Conservation (phyloP, 1,140 invertebrate genomes). For the Dinothrombium tinctorium region DNA sequence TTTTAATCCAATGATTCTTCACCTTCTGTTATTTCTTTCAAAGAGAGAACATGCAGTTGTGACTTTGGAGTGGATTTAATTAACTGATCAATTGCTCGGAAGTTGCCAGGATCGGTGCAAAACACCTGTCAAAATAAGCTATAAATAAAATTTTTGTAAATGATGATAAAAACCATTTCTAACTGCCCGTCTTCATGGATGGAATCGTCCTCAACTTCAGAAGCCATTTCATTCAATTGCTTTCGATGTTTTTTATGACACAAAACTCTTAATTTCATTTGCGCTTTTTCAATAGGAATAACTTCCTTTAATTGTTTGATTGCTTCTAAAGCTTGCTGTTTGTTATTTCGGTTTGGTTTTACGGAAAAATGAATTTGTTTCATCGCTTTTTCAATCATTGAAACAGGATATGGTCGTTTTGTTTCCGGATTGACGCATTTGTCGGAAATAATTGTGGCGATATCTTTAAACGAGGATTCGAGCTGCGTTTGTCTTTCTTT, state of each 20-base stretch:
- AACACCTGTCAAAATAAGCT: too few relatives aligned
- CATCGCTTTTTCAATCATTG: constrained; percentile 96
- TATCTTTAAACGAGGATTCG: constrained; percentile 79
- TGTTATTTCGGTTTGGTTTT: constrained; percentile 77
- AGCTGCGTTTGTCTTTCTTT: constrained; percentile 78
- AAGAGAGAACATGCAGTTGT: too few relatives aligned
- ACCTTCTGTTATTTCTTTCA: too few relatives aligned
- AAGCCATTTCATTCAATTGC: constrained; percentile 43
- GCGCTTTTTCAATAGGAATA: constrained; percentile 74
- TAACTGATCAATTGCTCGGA: too few relatives aligned
- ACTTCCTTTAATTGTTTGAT: constrained; percentile 65
- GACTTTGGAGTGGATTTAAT: too few relatives aligned
- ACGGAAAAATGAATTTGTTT: constrained; percentile 89
- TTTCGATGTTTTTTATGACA: constrained; percentile 37
- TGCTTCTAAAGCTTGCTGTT: constrained; percentile 88
- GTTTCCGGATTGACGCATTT: constrained; percentile 95
- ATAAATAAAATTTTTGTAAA: too few relatives aligned
- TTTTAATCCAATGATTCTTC: too few relatives aligned
- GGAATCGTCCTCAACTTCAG: constrained; percentile 50
- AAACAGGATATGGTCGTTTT: constrained; percentile 82
- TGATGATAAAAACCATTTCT: too few relatives aligned
- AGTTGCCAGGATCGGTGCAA: too few relatives aligned
- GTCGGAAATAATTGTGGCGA: constrained; percentile 68
- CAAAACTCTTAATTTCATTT: constrained; percentile 71
- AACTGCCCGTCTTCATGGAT: constrained; percentile 42